Conservation (phyloP, 2,888 invertebrate genomes). For the Kuschelorhynchus macadamiae region DNA sequence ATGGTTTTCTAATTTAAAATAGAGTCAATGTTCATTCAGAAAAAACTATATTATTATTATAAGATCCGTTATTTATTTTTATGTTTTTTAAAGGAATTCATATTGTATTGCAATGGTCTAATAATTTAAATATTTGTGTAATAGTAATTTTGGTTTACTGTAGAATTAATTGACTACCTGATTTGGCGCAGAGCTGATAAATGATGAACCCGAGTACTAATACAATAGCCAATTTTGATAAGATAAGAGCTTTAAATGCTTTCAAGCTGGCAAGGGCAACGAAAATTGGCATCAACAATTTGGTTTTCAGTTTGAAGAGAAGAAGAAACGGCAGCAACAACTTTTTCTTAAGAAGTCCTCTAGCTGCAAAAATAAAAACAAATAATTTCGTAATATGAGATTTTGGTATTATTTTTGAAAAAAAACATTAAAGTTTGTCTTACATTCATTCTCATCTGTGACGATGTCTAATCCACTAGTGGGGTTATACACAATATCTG, state of each 20-base stretch:
- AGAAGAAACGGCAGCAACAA: slow-evolving; percentile 84
- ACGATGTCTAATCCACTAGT: slow-evolving; percentile 78
- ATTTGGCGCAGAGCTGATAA: slow-evolving; percentile 84
- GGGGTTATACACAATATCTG: slow-evolving; percentile 78
- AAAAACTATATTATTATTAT: too few relatives aligned
- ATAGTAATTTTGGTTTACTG: too few relatives aligned
- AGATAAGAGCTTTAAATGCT: slow-evolving; percentile 85
- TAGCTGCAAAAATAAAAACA: slow-evolving; percentile 71
- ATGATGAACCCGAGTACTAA: slow-evolving; percentile 86
- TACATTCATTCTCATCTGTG: slow-evolving; percentile 72
- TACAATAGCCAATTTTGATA: slow-evolving; percentile 87
- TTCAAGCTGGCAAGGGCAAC: slow-evolving; percentile 84
- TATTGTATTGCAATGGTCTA: too few relatives aligned
- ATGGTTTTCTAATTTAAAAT: too few relatives aligned
- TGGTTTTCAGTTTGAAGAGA: slow-evolving; percentile 86
- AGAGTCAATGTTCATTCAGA: too few relatives aligned
- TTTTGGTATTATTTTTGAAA: too few relatives aligned
- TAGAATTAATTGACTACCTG: slow-evolving; percentile 73
- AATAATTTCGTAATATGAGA: too few relatives aligned
- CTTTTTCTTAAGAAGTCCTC: slow-evolving; percentile 87
- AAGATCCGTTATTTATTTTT: too few relatives aligned
- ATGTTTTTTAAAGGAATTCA: too few relatives aligned
- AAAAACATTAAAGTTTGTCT: slow-evolving; percentile 56
- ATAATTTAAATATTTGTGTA: too few relatives aligned
- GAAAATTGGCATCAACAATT: slow-evolving; percentile 87